Evolutionary conservation across 2,113 vertebrate genomes (phyloP), one percentile per base, ranked within the genome.

Genomic region (Grallaria varia): DNA sequence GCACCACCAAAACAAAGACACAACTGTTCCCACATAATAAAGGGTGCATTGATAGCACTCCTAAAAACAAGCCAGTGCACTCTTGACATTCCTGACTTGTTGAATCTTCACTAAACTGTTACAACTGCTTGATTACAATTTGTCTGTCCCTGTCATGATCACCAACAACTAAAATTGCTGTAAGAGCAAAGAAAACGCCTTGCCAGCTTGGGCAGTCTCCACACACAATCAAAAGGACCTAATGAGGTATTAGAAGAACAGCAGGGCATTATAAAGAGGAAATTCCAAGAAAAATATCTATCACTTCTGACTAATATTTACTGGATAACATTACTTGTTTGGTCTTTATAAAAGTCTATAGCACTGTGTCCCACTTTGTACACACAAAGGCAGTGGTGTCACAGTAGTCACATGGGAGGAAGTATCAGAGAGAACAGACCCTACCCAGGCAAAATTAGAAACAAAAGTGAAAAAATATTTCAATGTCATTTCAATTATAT

Each of bases 21-120:
- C 35, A 64, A 39, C 88, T 96, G 93, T 93, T 87, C 47, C 83
- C 40, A 33, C 49, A 35, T 2, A 4, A 92, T 90, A 94, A 96
- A 93, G 69, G 40, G 21, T 3, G 2, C 92, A 87, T 75, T 89
- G 88, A 96, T 53, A 67, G 73, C 11, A 42, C 39, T 92, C 52
- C 73, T 78, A 52, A 94, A 97, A 81, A 45, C 66, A 84, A 84
- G 77, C 79, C 39, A 74, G 19, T 2, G 0, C 53, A 53, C 53
- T 93, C 69, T 66, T 68, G 37, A 59, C 60, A 58, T 90, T 84
- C 74, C 60, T 5, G 1, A 44, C 76, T 45, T 67, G 55, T 28
- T 85, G 66, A 87, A 84, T 84, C 84, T 69, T 93, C 77, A 73
- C 67, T 62, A 42, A 93, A 76, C 9, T 50, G 44, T 58, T 82